A percentile compares a stretch with the other conserved stretches of the same genome.
These are phyloP conservation scores for Hydrolagus colliei DNA, from an alignment of 2,797 vertebrate species.

Conservation along the genomic window DNA sequence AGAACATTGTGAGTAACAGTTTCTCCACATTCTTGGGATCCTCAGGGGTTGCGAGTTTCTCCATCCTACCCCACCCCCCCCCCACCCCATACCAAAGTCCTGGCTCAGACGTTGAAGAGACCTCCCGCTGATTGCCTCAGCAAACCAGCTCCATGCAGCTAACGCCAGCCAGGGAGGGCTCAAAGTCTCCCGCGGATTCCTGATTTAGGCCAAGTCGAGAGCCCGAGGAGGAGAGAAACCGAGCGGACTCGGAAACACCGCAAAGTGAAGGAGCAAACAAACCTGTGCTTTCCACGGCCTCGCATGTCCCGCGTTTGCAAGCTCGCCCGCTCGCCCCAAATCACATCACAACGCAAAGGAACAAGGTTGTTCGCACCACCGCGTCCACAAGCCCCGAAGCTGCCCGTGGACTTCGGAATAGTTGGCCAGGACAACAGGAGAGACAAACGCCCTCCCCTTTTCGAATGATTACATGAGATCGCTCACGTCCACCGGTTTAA, in stretches of 20 bases:
- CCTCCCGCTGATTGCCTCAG: not conserved
- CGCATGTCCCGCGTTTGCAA: too few relatives aligned
- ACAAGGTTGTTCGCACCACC: too few relatives aligned
- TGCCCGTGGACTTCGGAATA: too few relatives aligned
- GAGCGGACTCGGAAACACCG: too few relatives aligned
- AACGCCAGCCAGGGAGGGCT: not conserved
- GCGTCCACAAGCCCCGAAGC: too few relatives aligned
- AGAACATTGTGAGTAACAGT: not conserved
- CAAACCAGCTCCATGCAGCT: not conserved
- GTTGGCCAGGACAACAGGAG: not conserved
- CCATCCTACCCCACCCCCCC: not conserved
- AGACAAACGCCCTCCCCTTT: not conserved
- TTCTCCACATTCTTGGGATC: not conserved
- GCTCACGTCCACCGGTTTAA: not conserved
- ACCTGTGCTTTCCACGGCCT: too few relatives aligned
- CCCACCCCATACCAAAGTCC: not conserved
- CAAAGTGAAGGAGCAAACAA: too few relatives aligned
- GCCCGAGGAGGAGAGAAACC: not conserved
- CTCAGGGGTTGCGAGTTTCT: not conserved
- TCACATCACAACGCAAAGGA: too few relatives aligned
- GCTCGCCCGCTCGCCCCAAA: too few relatives aligned
- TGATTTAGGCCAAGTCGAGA: not conserved
- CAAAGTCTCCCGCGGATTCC: too few relatives aligned
- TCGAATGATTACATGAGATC: not conserved
- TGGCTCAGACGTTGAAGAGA: not conserved